phyloP scores from a whole-genome alignment of 2,888 invertebrate species.

The Blera fallax region DNA sequence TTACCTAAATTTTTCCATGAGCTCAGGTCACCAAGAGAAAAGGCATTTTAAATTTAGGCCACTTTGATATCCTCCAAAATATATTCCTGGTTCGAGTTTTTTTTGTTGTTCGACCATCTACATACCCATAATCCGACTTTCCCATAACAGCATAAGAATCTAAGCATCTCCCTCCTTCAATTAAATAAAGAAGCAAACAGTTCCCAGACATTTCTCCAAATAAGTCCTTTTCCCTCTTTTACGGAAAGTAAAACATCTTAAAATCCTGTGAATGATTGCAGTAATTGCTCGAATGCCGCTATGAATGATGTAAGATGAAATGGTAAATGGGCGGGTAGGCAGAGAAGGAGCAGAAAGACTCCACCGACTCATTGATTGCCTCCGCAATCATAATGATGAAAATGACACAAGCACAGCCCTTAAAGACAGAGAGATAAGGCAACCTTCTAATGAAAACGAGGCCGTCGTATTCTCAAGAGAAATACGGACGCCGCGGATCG shows the following conservation, averaged over 20 bases:
- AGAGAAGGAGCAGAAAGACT: background rate
- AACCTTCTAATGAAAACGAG: conserved; percentile 35
- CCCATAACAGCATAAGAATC: no score
- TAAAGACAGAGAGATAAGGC: background rate
- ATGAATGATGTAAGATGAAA: conserved; percentile 36
- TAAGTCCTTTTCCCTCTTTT: background rate
- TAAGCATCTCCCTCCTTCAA: background rate
- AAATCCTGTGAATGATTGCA: conserved; percentile 53
- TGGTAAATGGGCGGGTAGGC: background rate
- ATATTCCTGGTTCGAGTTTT: no score
- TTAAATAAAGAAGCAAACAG: background rate
- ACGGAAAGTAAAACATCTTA: conserved; percentile 24
- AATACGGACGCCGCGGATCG: conserved; percentile 34
- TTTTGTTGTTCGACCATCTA: no score
- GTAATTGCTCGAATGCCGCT: conserved; percentile 46
- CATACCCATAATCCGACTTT: no score
- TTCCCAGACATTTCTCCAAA: background rate
- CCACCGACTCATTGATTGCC: conserved; percentile 51
- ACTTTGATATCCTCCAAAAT: no score
- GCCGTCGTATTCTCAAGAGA: background rate
- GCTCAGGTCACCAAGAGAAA: no score
- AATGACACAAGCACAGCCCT: conserved; percentile 53
- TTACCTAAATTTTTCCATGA: no score
- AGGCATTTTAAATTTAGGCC: no score
- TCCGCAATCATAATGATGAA: conserved; percentile 57